A percentile compares a stretch with the other conserved stretches of the same genome.
Evolutionary conservation across 2,888 invertebrate species (phyloP).

Genomic region (Cryptocephalus primarius): DNA sequence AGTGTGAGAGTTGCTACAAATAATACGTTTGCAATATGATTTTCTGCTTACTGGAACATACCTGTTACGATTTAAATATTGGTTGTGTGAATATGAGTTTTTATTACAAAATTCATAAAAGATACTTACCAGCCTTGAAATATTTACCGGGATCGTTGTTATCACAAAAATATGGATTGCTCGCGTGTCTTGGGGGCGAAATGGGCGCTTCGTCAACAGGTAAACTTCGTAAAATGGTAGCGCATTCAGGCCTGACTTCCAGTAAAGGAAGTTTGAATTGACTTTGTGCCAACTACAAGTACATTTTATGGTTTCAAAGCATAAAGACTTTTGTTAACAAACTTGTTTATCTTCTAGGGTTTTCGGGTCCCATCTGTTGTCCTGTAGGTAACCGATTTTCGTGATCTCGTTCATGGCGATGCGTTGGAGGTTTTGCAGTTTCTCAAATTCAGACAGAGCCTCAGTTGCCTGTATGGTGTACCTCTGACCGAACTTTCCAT

Average conservation of each 20-base stretch:
- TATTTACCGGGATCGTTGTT: conserved; percentile 50
- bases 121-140: conserved; percentile 48
- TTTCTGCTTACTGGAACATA: no score
- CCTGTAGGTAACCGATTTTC: conserved; percentile 48
- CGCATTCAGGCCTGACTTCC: conserved; percentile 56
- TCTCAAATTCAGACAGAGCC: conserved; percentile 61
- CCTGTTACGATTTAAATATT: no score
- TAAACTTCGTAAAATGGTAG: conserved; percentile 49
- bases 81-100: no score
- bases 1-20: no score
- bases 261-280: conserved; percentile 59
- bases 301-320: background rate
- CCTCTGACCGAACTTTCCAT: conserved; percentile 57
- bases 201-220: conserved; percentile 50
- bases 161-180: conserved; percentile 57
- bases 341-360: conserved; percentile 51
- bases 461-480: conserved; percentile 62
- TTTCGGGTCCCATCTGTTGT: conserved; percentile 51
- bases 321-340: conserved; percentile 15
- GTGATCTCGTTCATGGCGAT: conserved; percentile 49
- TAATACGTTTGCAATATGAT: no score
- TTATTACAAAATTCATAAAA: no score
- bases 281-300: conserved; percentile 50
- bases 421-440: conserved; percentile 46
- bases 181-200: conserved; percentile 45